Conservation (phyloP, 92 coral and sea anemone genomes). For the Epizoanthus rinbou region DNA sequence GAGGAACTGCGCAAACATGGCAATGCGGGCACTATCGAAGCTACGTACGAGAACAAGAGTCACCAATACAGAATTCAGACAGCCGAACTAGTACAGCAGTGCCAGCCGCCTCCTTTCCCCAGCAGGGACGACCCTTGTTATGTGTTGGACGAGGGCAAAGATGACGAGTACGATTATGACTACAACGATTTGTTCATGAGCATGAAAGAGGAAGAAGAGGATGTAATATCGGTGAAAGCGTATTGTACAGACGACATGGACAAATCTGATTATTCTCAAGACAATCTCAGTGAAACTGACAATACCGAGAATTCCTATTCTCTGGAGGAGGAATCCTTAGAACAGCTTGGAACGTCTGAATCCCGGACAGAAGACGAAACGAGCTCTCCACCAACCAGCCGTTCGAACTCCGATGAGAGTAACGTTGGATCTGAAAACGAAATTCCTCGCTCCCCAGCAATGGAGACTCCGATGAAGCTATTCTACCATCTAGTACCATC, state of each 20-base stretch:
- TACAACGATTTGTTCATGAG: constrained; percentile 80
- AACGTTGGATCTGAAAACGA: constrained; percentile 73
- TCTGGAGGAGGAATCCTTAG: constrained; percentile 56
- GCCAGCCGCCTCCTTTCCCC: constrained; percentile 66
- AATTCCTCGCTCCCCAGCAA: constrained; percentile 84
- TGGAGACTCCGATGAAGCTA: constrained; percentile 91
- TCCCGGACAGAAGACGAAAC: constrained; percentile 26
- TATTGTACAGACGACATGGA: constrained; percentile 60
- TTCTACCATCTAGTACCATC: constrained; percentile 97
- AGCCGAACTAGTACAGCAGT: constrained; percentile 73
- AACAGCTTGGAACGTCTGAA: constrained; percentile 31
- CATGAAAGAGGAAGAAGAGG: constrained; percentile 71
- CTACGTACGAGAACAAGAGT: neutral
- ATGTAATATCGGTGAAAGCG: constrained; percentile 62
- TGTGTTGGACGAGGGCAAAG: constrained; percentile 69
- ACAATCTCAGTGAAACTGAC: neutral
- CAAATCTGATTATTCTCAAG: constrained; percentile 45
- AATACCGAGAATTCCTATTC: constrained; percentile 24
- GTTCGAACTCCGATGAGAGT: constrained; percentile 71
- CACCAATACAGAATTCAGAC: constrained; percentile 55
- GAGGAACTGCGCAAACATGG: neutral
- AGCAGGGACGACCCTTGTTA: constrained; percentile 44
- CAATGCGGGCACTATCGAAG: neutral
- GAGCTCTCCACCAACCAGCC: constrained; percentile 24
- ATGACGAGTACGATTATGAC: constrained; percentile 82